Evolutionary conservation across 2,113 vertebrate species (phyloP), one percentile per base, ranked within the genome.

Genomic region (Eretmodus cyanostictus): DNA sequence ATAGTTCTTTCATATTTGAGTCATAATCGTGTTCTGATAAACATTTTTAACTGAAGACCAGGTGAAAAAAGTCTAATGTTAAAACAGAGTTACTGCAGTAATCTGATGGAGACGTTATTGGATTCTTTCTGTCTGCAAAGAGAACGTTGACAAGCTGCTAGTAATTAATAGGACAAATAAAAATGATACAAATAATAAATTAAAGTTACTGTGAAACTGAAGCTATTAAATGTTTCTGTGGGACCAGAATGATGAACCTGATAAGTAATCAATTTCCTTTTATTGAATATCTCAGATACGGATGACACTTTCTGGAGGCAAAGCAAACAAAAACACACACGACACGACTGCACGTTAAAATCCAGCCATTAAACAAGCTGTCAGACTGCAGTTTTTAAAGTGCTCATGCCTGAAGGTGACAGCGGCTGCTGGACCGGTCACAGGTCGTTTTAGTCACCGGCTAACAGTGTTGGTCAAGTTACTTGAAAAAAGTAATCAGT

Each of bases 311-410:
- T 68, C 34, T 14, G 34, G 19, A 5, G 34, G 34, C 36, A 68
- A 12, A 66, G 6, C 31, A 66, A 13, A 36, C 6, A 66, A 36
- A 63, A 38, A 68, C 36, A 22, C 61, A 29, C 71, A 16, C 2
- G 68, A 47, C 71, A 12, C 2, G 4, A 12, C 42, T 49, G 71
- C 24, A 49, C 2, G 7, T 78, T 78, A 12, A 49, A 47, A 12
- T 49, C 16, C 8, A 3, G 68, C 9, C 68, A 17, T 10, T 1
- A 45, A 47, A 47, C 42, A 73, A 45, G 40, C 22, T 7, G 22
- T 27, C 0, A 27, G 40, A 0, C 40, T 0, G 40, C 13, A 45
- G 40, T 76, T 29, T 17, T 45, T 45, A 45, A 73, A 27, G 68
- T 7, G 8, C 38, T 73, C n/a, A 2, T 45, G 22, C 40, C 14